A percentile compares a stretch with the other conserved stretches of the same genome.
These are phyloP conservation scores for Danio aesculapii DNA, from an alignment of 2,797 vertebrate species.

Conservation along the genomic window DNA sequence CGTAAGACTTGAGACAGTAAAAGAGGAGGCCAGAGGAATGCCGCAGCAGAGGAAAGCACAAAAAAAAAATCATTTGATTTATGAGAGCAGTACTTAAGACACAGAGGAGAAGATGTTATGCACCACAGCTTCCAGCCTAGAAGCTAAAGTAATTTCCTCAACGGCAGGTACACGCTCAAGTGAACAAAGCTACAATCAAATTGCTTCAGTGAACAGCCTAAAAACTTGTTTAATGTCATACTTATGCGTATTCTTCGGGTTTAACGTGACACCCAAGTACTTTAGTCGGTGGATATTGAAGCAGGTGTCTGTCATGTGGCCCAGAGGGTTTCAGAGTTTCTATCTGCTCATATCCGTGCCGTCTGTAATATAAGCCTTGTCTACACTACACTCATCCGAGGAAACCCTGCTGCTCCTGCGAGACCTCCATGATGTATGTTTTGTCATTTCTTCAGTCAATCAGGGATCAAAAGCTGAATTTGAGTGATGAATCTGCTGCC, in stretches of 20 bases:
- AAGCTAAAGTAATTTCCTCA: slow-evolving; percentile 38
- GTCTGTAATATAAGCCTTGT: not conserved
- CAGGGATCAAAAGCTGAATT: slow-evolving; percentile 6
- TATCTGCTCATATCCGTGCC: not conserved
- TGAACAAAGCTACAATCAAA: slow-evolving; percentile 36
- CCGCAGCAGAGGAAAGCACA: not conserved
- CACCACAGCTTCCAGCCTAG: slow-evolving; percentile 7
- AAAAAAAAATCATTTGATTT: slow-evolving; percentile 24
- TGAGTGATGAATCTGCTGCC: slow-evolving; percentile 16
- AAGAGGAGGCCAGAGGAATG: not conserved
- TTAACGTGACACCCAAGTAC: slow-evolving; percentile 19
- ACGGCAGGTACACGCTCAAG: slow-evolving; percentile 21
- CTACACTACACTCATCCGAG: not conserved
- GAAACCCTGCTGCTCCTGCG: slow-evolving; percentile 8
- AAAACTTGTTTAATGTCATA: slow-evolving; percentile 39
- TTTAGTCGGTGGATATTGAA: slow-evolving; percentile 32
- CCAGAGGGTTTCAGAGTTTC: not conserved
- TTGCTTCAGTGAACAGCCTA: slow-evolving; percentile 30
- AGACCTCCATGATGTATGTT: slow-evolving; percentile 10
- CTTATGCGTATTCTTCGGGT: slow-evolving; percentile 11
- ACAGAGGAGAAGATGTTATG: slow-evolving; percentile 33
- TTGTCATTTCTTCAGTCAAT: slow-evolving; percentile 18
- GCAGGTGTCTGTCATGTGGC: slow-evolving; percentile 32
- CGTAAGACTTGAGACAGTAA: not conserved
- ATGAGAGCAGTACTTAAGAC: slow-evolving; percentile 31